Base-by-base conservation (phyloP, 2,888 invertebrate species). In the Oscheius sp. region DNA sequence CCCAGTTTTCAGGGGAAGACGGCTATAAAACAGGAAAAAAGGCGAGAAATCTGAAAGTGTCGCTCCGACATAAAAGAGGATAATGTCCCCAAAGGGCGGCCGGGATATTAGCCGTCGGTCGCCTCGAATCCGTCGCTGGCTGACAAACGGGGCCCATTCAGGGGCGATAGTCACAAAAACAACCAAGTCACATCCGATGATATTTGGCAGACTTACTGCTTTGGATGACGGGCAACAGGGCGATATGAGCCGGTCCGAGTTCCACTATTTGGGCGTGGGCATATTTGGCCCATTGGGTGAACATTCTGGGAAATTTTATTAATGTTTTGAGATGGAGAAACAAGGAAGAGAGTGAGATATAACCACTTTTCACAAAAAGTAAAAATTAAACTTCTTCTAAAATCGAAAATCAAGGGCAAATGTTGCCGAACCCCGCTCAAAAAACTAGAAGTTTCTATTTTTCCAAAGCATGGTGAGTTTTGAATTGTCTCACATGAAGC, bases 81-180 rank as follows among this genome's bases (percentile, higher is more conserved):
- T 66, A 66, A 66, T 66, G 66, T 66, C 66, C 66, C 66, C 66
- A 66, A 66, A 66, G 66, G 66, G 66, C 52, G 66, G n/a, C n/a
- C n/a, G n/a, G n/a, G 52, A 66, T 66, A 52, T 52, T 66, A 66
- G 66, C 49, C 49, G 52, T 61, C 43, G 45, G 61, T 61, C 55
- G 9, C 25, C 21, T 25, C 55, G 55, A 55, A 55, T 55, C 55
- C 55, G 55, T 55, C 55, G 12, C 9, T 23, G 25, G n/a, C 45
- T 61, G 61, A 61, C 61, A 61, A 61, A 61, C 61, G 61, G 61
- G 43, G 7, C n/a, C 21, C 16, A 18, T 25, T 25, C 25, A 21
- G 21, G 25, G 23, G 25, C 13, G 25, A 58, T 25, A 49, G 49
- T 35, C 35, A 35, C 35, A 35, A 35, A 35, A 35, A 35, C 35